Evolutionary conservation across 2,888 invertebrate species (phyloP).

Genomic region (Drosophila birchii): DNA sequence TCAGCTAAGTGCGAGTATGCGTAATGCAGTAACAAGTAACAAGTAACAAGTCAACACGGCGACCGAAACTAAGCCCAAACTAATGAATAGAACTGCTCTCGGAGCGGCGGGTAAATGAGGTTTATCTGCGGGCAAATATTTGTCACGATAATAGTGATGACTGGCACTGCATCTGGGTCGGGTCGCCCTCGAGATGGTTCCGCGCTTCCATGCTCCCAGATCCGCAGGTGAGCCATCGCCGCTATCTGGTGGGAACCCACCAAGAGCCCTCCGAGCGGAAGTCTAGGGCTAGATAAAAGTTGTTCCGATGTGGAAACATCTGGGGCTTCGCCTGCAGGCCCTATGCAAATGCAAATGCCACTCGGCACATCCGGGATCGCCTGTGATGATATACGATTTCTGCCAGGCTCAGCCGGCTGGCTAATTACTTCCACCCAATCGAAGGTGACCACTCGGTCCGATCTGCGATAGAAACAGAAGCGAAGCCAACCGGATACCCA

Average conservation of each 20-base stretch:
- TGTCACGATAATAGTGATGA: constrained; percentile 44
- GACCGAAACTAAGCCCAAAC: constrained; percentile 37
- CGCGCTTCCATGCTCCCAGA: not conserved
- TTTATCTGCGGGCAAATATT: constrained; percentile 70
- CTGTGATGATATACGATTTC: constrained; percentile 68
- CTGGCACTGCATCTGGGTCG: constrained; percentile 67
- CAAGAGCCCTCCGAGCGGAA: constrained; percentile 9
- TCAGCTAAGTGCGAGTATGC: constrained; percentile 78
- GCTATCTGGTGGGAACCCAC: constrained; percentile 29
- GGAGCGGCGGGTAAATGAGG: constrained; percentile 20
- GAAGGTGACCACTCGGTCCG: constrained; percentile 45
- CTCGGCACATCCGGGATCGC: constrained; percentile 57
- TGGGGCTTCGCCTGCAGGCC: constrained; percentile 21
- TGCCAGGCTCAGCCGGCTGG: constrained; percentile 36
- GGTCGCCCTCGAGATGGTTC: constrained; percentile 20
- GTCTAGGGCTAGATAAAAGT: constrained; percentile 31
- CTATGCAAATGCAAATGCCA: constrained; percentile 59
- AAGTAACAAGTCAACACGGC: constrained; percentile 74
- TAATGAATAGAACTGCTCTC: constrained; percentile 34
- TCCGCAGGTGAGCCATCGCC: constrained; percentile 28
- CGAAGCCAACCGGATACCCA: constrained; percentile 17
- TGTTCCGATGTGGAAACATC: constrained; percentile 50
- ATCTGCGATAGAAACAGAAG: constrained; percentile 39
- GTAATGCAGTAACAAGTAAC: constrained; percentile 79
- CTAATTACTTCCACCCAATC: constrained; percentile 61